Percentiles rank a stretch among this genome's conserved stretches.
phyloP scores from a whole-genome alignment of 2,797 vertebrate genomes.

The Acropternis orthonyx region DNA sequence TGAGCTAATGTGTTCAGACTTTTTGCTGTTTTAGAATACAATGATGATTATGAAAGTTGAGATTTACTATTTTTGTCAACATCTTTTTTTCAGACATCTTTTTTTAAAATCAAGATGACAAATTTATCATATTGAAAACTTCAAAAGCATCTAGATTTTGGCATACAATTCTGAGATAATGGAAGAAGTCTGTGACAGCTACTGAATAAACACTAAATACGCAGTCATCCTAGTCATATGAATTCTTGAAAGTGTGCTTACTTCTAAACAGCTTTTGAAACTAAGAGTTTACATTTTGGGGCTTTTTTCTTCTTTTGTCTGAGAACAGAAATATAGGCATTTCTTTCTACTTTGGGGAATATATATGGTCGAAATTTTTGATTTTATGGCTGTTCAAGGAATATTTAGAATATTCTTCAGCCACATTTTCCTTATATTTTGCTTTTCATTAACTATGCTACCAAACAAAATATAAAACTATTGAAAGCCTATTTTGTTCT shows the following conservation, averaged over 20 bases:
- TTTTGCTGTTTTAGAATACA: neutral
- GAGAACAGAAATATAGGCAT: neutral
- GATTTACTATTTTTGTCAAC: neutral
- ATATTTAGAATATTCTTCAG: neutral
- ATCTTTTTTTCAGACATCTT: neutral
- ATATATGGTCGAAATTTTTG: neutral
- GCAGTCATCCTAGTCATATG: neutral
- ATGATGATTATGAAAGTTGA: neutral
- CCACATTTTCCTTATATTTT: neutral
- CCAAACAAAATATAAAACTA: neutral
- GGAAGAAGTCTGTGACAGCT: neutral
- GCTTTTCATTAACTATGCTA: neutral
- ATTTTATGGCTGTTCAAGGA: neutral
- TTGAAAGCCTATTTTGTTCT: neutral
- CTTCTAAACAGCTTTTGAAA: neutral
- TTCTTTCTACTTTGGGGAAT: neutral
- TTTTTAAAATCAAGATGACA: neutral
- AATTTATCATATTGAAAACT: neutral
- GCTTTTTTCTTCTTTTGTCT: neutral
- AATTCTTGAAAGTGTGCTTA: neutral
- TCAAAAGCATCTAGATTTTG: neutral
- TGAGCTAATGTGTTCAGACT: neutral
- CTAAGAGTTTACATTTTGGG: accelerated
- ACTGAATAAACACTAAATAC: neutral
- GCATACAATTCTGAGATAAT: neutral